These are phyloP conservation scores for Rambutsinella grinnellia DNA, from an alignment of 2,888 invertebrate species.

Conservation along the genomic window DNA sequence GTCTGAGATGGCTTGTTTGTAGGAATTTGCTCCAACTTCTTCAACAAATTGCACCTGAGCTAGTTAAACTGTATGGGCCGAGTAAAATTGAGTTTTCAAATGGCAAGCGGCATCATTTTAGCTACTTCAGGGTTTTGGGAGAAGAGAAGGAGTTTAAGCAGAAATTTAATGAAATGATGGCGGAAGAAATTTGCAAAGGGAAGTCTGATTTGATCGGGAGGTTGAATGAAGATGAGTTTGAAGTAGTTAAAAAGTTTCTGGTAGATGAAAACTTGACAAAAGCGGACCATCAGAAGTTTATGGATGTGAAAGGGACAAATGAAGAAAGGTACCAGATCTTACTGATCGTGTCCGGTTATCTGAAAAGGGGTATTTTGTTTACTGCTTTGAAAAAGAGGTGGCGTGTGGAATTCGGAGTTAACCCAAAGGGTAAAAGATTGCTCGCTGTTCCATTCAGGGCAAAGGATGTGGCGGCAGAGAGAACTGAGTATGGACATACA, in stretches of 20 bases:
- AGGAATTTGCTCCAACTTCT: conserved; percentile 31
- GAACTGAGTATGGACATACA: conserved; percentile 59
- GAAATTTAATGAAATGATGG: not conserved
- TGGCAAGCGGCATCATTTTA: not conserved
- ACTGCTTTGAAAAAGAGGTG: conserved; percentile 51
- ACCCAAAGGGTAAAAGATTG: conserved; percentile 13
- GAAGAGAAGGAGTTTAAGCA: not conserved
- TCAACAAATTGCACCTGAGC: not conserved
- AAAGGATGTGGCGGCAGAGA: not conserved
- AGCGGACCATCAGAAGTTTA: conserved; percentile 7
- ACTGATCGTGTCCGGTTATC: conserved; percentile 50
- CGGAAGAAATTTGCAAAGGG: not conserved
- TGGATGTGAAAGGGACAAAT: not conserved
- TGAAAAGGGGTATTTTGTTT: conserved; percentile 46
- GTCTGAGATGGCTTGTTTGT: conserved; percentile 38
- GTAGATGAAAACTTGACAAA: conserved; percentile 9
- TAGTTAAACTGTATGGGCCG: not conserved
- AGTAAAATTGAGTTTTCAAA: not conserved
- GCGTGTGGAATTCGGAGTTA: conserved; percentile 62
- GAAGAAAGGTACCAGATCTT: conserved; percentile 13
- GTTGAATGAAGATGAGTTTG: not conserved
- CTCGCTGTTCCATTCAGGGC: conserved; percentile 61
- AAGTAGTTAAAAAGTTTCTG: conserved; percentile 22
- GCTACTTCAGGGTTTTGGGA: not conserved
- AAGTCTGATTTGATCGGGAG: too few species aligned